phyloP scores from a whole-genome alignment of 2,113 vertebrate species.

The Tor tambroides region DNA sequence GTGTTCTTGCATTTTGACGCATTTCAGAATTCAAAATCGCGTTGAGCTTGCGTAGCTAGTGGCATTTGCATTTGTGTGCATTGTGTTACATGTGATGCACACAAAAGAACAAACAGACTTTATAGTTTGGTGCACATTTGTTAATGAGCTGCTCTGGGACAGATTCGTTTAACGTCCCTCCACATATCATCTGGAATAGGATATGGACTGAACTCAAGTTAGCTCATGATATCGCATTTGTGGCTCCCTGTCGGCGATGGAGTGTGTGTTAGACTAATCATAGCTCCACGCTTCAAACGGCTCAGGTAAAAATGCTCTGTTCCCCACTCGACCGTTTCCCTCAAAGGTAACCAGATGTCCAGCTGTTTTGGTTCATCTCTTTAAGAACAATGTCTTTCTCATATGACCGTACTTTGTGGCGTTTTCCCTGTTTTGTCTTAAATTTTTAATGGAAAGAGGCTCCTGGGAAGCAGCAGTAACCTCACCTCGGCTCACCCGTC shows the following conservation, averaged over 20 bases:
- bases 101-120: background rate
- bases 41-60: background rate
- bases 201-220: constrained; percentile 18
- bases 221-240: constrained; percentile 42
- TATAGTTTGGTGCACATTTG: background rate
- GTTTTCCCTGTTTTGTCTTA: constrained; percentile 8
- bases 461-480: background rate
- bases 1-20: background rate
- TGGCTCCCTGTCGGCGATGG: background rate
- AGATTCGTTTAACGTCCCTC: constrained; percentile 13
- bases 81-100: background rate
- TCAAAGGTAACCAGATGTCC: constrained; percentile 38
- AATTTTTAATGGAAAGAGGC: constrained; percentile 11
- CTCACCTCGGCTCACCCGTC: constrained; percentile 33
- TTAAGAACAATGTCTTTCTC: constrained; percentile 38
- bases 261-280: constrained; percentile 42
- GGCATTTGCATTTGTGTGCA: background rate
- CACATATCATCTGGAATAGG: constrained; percentile 18
- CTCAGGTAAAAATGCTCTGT: background rate
- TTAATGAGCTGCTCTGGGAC: constrained; percentile 24
- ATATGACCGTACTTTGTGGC: constrained; percentile 30
- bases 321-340: constrained; percentile 14
- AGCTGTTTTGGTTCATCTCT: constrained; percentile 25
- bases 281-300: constrained; percentile 19
- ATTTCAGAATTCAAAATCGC: background rate